A percentile compares a stretch with the other conserved stretches of the same genome.
Evolutionary conservation across 2,888 invertebrate genomes (phyloP).

Genomic region (Adelognathus sp.): DNA sequence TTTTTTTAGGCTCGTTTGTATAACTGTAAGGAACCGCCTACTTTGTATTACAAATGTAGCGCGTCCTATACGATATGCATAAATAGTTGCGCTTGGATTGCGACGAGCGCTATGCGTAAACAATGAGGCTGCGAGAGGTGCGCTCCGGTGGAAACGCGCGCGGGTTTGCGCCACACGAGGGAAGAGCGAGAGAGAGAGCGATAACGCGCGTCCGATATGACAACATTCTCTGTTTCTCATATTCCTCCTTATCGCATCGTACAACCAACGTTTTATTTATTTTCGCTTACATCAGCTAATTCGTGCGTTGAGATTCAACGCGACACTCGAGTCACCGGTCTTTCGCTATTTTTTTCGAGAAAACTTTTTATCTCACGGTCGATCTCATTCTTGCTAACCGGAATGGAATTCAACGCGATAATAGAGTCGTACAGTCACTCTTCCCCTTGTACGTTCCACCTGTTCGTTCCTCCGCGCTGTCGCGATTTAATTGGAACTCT

Average conservation of each 20-base stretch:
- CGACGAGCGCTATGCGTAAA: constrained; percentile 44
- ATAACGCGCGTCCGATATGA: not conserved
- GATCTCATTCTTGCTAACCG: not conserved
- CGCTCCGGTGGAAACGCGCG: not conserved
- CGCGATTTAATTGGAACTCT: not conserved
- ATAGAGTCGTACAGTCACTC: not conserved
- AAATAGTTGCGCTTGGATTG: constrained; percentile 41
- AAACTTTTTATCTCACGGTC: not conserved
- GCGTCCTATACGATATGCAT: constrained; percentile 12
- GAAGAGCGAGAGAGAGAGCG: not conserved
- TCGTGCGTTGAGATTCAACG: not conserved
- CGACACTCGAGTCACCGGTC: not conserved
- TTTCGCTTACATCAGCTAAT: not conserved
- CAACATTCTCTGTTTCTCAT: not conserved
- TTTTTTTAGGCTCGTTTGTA: not conserved
- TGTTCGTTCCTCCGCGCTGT: constrained; percentile 8
- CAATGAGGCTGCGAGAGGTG: constrained; percentile 32
- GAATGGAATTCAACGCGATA: constrained; percentile 9
- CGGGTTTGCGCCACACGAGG: not conserved
- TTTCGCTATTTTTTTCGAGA: not conserved
- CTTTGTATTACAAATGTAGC: not conserved
- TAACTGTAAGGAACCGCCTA: not conserved
- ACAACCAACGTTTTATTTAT: not conserved
- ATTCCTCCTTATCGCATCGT: not conserved
- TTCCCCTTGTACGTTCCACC: not conserved